Conservation (phyloP, 1,140 invertebrate species). For the Hyles euphorbiae region DNA sequence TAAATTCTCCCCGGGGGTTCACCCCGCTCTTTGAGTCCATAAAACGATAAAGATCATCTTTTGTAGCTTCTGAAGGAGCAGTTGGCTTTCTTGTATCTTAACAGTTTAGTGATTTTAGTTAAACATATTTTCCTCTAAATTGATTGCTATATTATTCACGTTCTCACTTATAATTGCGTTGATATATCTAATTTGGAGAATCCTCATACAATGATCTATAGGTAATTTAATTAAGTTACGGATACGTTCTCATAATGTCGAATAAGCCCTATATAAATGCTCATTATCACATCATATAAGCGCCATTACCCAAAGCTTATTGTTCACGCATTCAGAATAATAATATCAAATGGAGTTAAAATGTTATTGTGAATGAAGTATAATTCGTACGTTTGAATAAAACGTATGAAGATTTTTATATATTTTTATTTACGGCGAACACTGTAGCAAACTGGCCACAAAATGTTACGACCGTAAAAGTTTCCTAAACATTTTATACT, state of each 20-base stretch:
- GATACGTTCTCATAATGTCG: too few relatives aligned
- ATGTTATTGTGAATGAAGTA: too few relatives aligned
- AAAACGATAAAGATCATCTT: slow-evolving; percentile 62
- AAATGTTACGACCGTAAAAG: slow-evolving; percentile 31
- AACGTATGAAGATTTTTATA: too few relatives aligned
- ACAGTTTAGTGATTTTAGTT: slow-evolving; percentile 22
- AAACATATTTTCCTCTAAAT: slow-evolving; percentile 17
- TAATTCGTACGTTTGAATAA: too few relatives aligned
- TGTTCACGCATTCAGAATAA: neutral
- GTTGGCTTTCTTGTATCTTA: slow-evolving; percentile 23
- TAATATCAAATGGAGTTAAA: neutral
- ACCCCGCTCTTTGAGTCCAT: slow-evolving; percentile 40
- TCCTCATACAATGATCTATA: too few relatives aligned
- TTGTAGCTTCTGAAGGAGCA: slow-evolving; percentile 35
- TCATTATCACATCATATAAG: too few relatives aligned
- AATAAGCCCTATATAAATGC: too few relatives aligned
- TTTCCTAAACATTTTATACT: slow-evolving; percentile 39
- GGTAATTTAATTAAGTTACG: too few relatives aligned
- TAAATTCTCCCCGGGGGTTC: slow-evolving; percentile 43
- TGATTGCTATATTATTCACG: too few relatives aligned
- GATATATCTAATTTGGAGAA: too few relatives aligned
- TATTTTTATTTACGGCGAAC: neutral
- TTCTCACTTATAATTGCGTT: too few relatives aligned
- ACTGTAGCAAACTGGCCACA: slow-evolving; percentile 12
- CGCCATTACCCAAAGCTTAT: too few relatives aligned